Evolutionary conservation across 2,888 invertebrate genomes (phyloP).

Genomic region (Hedychridium roseum): DNA sequence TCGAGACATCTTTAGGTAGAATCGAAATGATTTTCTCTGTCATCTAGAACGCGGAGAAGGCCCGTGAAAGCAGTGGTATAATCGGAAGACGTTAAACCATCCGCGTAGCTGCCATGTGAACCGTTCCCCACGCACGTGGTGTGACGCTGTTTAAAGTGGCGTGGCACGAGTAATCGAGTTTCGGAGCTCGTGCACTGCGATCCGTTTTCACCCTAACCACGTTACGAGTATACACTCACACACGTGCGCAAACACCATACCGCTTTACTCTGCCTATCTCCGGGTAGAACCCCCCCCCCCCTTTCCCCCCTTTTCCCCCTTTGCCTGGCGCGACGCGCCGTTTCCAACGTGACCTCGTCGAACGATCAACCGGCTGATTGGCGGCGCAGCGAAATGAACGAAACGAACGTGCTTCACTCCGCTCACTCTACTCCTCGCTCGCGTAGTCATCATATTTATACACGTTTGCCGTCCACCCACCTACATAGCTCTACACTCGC

Average conservation of each 20-base stretch:
- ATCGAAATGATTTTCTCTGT: no score
- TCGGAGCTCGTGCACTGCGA: conserved; percentile 26
- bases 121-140: conserved; percentile 18
- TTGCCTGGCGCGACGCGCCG: no score
- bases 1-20: no score
- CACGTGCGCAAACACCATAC: neutral
- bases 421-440: conserved; percentile 6
- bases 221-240: neutral
- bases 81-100: no score
- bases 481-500: no score
- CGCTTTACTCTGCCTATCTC: neutral
- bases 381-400: conserved; percentile 37
- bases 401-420: conserved; percentile 23
- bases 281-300: neutral
- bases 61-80: no score
- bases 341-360: conserved; percentile 20
- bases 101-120: no score
- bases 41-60: no score
- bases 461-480: no score
- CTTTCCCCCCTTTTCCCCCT: conserved; percentile 9
- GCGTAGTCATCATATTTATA: no score
- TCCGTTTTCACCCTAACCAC: conserved; percentile 17
- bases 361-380: conserved; percentile 43
- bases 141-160: conserved; percentile 22
- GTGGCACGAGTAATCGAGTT: conserved; percentile 30